These are phyloP conservation scores for Meloe dianella DNA, from an alignment of 2,888 invertebrate species.

Conservation along the genomic window DNA sequence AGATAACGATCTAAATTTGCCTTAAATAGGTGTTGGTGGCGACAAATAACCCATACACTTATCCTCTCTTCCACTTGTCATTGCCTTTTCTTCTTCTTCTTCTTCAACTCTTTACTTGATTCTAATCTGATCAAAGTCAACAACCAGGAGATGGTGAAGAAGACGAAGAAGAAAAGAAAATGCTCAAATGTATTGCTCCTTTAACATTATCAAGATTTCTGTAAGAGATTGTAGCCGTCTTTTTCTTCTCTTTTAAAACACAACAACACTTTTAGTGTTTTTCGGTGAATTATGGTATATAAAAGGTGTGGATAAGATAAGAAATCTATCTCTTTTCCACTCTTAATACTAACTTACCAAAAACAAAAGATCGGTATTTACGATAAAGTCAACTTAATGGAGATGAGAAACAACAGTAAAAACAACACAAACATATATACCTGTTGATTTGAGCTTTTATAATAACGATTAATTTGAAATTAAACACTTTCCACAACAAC, in stretches of 20 bases:
- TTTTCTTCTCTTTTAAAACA: no score
- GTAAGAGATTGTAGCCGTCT: background rate
- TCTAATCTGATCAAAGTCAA: background rate
- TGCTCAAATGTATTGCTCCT: background rate
- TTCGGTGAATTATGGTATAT: background rate
- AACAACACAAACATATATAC: background rate
- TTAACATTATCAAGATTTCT: background rate
- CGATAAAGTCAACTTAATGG: slow-evolving; percentile 5
- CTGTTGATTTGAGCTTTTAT: slow-evolving; percentile 9
- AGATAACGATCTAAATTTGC: background rate
- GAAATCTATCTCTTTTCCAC: background rate
- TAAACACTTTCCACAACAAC: background rate
- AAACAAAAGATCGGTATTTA: background rate
- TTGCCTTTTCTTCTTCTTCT: background rate
- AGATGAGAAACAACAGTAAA: slow-evolving; percentile 3
- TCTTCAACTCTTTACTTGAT: background rate
- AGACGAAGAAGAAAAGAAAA: background rate
- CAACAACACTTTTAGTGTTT: background rate
- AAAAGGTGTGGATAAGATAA: slow-evolving; percentile 3
- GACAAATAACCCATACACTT: slow-evolving; percentile 1
- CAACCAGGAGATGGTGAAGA: background rate
- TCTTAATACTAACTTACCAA: background rate
- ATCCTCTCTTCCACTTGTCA: background rate
- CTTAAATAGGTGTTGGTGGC: background rate
- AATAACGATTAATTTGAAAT: slow-evolving; percentile 13